Conservation (phyloP, 2,888 invertebrate genomes). For the Yponomeuta plumbellus region DNA sequence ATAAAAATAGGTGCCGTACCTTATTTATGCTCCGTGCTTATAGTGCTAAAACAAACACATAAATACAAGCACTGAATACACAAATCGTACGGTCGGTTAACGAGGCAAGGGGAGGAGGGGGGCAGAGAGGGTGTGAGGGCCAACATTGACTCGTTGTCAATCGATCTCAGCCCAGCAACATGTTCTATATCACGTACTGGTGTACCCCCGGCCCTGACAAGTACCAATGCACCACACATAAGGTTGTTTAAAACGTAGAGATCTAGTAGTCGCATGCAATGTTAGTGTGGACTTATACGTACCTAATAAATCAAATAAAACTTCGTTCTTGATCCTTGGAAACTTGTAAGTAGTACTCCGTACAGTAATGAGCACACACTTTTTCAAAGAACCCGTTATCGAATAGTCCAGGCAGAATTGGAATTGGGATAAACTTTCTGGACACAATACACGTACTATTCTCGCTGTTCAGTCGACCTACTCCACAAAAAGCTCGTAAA, state of each 20-base stretch:
- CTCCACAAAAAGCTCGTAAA: background rate
- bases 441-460: no score
- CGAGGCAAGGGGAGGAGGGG: background rate
- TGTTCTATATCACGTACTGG: background rate
- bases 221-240: no score
- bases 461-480: background rate
- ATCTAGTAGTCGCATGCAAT: no score
- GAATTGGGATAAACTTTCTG: no score
- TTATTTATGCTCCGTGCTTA: background rate
- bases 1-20: background rate
- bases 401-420: no score
- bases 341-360: no score
- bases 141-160: slow-evolving; percentile 6
- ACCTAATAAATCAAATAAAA: no score
- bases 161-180: background rate
- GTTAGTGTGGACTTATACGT: no score
- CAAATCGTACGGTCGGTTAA: slow-evolving; percentile 8
- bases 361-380: no score
- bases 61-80: slow-evolving; percentile 8
- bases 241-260: no score
- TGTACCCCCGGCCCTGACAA: background rate
- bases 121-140: background rate
- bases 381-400: no score
- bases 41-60: slow-evolving; percentile 1
- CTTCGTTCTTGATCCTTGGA: no score